Evolutionary conservation across 1,140 invertebrate species (phyloP).

Genomic region (Listronotus oregonensis): DNA sequence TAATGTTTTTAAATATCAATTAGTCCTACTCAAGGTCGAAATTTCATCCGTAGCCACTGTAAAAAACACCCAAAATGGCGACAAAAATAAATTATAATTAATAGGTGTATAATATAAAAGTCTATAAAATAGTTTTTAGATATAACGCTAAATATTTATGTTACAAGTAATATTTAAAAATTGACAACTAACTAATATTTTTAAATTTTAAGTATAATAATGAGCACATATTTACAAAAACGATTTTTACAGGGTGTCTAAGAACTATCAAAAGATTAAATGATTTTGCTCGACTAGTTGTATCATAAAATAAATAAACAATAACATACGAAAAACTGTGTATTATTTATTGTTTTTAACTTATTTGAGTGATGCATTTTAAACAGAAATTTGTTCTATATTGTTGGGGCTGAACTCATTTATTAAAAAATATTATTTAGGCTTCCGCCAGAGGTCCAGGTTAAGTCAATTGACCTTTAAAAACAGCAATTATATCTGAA

Average conservation of each 20-base stretch:
- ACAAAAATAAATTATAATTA: constrained; percentile 20
- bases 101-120: constrained; percentile 13
- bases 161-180: constrained; percentile 20
- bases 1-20: not conserved
- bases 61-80: constrained; percentile 7
- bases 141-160: constrained; percentile 19
- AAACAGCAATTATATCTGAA: too few relatives aligned
- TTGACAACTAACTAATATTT: constrained; percentile 23
- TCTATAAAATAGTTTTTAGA: constrained; percentile 27
- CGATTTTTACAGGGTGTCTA: not conserved
- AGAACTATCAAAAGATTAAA: not conserved
- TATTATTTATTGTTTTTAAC: not conserved
- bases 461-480: too few relatives aligned
- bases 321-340: not conserved
- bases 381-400: too few relatives aligned
- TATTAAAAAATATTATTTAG: too few relatives aligned
- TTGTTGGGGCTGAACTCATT: too few relatives aligned
- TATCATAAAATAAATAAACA: too few relatives aligned
- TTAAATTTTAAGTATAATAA: constrained; percentile 11
- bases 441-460: too few relatives aligned
- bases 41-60: not conserved
- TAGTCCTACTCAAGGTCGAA: not conserved
- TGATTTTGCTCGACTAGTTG: not conserved
- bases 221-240: constrained; percentile 27
- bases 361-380: too few relatives aligned